Base-by-base conservation (phyloP, 2,113 vertebrate species). In the Pleuronectes platessa region DNA sequence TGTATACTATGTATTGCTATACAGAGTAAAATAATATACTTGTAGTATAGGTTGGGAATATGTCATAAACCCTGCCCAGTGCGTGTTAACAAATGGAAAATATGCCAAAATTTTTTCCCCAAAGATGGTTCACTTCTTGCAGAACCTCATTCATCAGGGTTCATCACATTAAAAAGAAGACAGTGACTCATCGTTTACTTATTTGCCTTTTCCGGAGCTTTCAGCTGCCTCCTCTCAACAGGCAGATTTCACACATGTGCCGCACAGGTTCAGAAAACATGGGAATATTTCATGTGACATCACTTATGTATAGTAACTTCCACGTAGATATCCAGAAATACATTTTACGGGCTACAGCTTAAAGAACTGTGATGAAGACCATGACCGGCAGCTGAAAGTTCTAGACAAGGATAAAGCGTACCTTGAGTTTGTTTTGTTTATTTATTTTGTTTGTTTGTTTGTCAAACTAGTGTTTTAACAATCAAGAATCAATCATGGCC, bases 261-360 rank as follows among this genome's bases (percentile, higher is more conserved):
- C 9, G 62, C 23, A 23, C 62, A 65, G 62, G 62, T 13, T 47
- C 42, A 24, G 62, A 18, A 15, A 64, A 12, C 15, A 8, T 64
- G 40, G 62, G 47, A 47, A 47, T 64, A 64, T 18, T 64, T 65
- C 45, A 20, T 14, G 12, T 65, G 42, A 47, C 63, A 65, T 65
- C 62, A 64, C 35, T 8, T 42, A 62, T 62, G 60, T 21, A 37
- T 37, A 37, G 60, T 42, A 62, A 45, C 13, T 45, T 45, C 4
- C 40, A 42, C 3, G 2, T 13, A 42, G 40, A 42, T 13, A 42
- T 42, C 40, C 40, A 42, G 40, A 42, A 42, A 13, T 3, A 42
- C 40, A 13, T 3, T 42, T 42, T 42, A 12, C 1, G 12, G 40
- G 40, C 40, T 13, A 42, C 40, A 42, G 40, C 40, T 42, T 42